These are phyloP conservation scores for Phyllostomus hastatus DNA, from an alignment of 2,113 vertebrate genomes.

Conservation along the genomic window DNA sequence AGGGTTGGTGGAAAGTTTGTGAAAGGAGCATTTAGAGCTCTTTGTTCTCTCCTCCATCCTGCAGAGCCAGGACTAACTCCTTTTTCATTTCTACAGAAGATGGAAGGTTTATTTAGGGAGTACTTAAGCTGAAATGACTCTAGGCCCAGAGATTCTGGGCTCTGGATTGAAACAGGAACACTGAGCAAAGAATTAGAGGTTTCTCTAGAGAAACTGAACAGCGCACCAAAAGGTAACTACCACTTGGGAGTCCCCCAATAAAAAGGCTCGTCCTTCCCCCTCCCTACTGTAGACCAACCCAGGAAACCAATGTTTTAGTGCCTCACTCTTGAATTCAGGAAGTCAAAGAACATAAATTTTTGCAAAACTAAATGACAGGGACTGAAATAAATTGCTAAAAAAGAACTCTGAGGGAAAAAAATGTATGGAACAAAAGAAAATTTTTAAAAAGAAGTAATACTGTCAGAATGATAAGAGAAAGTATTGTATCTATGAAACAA, in stretches of 20 bases:
- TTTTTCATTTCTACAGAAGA: background rate
- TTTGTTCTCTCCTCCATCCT: background rate
- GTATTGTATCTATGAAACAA: background rate
- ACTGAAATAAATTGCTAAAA: background rate
- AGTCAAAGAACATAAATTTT: background rate
- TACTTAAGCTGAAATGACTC: background rate
- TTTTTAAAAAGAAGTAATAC: background rate
- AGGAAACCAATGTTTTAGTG: background rate
- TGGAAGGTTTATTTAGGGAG: background rate
- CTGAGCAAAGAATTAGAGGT: background rate
- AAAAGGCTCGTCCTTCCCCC: background rate
- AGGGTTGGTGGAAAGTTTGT: background rate
- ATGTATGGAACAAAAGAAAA: background rate
- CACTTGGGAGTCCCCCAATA: background rate
- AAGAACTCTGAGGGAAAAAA: background rate
- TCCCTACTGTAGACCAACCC: background rate
- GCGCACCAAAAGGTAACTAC: background rate
- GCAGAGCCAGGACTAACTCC: background rate
- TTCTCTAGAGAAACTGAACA: background rate
- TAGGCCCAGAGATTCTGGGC: background rate
- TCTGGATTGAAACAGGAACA: background rate
- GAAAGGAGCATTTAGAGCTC: background rate
- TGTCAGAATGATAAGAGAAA: background rate
- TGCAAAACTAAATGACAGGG: background rate
- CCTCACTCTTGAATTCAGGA: background rate